These are phyloP conservation scores for Actinemys pallida DNA, from an alignment of 2,113 vertebrate genomes.

Conservation along the genomic window DNA sequence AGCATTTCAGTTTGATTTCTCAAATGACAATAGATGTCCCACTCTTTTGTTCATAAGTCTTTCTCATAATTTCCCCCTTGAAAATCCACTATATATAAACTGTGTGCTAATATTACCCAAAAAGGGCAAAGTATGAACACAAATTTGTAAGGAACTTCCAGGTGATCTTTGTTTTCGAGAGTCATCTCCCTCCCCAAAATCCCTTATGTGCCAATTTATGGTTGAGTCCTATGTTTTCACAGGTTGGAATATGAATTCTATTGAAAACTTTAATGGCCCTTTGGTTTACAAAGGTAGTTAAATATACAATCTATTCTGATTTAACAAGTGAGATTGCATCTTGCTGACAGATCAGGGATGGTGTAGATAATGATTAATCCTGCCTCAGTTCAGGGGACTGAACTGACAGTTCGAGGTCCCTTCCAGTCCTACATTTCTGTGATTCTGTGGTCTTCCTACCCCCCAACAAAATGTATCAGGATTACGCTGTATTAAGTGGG, in stretches of 20 bases:
- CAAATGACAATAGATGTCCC: background rate
- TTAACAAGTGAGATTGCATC: slow-evolving; percentile 12
- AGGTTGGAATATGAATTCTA: slow-evolving; percentile 27
- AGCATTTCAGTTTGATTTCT: background rate
- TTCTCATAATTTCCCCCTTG: background rate
- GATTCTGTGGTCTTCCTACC: background rate
- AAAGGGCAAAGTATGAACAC: background rate
- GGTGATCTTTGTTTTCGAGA: slow-evolving; percentile 5
- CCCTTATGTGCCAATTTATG: background rate
- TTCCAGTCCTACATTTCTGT: too few species aligned
- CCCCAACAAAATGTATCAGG: fast-evolving
- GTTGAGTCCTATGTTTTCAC: background rate
- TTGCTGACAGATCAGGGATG: background rate
- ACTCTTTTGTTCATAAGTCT: background rate
- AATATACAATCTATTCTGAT: slow-evolving; percentile 29
- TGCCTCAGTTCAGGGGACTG: background rate
- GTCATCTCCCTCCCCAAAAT: background rate
- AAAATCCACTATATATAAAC: background rate
- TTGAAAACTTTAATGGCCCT: background rate
- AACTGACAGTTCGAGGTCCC: background rate
- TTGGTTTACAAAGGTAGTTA: background rate
- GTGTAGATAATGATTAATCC: background rate
- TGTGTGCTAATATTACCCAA: background rate
- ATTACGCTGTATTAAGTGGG: background rate
- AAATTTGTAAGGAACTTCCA: background rate